Conservation (phyloP, 2,888 invertebrate genomes). For the Corbicula japonica region DNA sequence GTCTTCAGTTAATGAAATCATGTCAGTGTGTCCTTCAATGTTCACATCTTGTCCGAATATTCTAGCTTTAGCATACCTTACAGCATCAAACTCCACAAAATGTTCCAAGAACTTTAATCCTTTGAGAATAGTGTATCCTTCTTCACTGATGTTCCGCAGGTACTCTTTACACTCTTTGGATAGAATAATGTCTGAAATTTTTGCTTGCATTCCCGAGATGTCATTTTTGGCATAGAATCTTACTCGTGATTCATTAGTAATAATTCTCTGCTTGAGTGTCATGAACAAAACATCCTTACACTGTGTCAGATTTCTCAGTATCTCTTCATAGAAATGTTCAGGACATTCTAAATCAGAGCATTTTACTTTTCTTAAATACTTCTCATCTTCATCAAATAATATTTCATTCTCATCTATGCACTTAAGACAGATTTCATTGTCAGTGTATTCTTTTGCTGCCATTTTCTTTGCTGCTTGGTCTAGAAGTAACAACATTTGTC, state of each 20-base stretch:
- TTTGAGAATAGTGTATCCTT: constrained; percentile 50
- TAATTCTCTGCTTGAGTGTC: constrained; percentile 52
- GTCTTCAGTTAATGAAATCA: constrained; percentile 29
- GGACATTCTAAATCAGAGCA: constrained; percentile 25
- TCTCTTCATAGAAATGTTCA: constrained; percentile 44
- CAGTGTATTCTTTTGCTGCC: constrained; percentile 26
- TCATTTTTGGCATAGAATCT: constrained; percentile 57
- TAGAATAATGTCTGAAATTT: constrained; percentile 48
- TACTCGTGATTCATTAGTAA: constrained; percentile 54
- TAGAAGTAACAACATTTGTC: background rate
- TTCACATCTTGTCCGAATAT: constrained; percentile 38
- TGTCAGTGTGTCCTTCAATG: constrained; percentile 42
- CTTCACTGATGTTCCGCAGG: constrained; percentile 46
- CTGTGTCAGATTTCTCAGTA: constrained; percentile 47
- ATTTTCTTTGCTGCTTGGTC: constrained; percentile 10
- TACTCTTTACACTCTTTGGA: constrained; percentile 46
- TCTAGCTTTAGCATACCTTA: constrained; percentile 29
- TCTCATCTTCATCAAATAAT: constrained; percentile 54
- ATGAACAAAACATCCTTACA: constrained; percentile 52
- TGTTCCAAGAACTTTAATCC: constrained; percentile 48
- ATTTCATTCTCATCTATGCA: constrained; percentile 62
- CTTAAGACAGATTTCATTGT: constrained; percentile 50
- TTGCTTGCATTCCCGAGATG: constrained; percentile 47
- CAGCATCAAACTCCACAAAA: constrained; percentile 64
- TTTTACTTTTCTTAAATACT: constrained; percentile 44